Evolutionary conservation across 2,888 invertebrate genomes (phyloP).

Genomic region (Xylophagus ater): DNA sequence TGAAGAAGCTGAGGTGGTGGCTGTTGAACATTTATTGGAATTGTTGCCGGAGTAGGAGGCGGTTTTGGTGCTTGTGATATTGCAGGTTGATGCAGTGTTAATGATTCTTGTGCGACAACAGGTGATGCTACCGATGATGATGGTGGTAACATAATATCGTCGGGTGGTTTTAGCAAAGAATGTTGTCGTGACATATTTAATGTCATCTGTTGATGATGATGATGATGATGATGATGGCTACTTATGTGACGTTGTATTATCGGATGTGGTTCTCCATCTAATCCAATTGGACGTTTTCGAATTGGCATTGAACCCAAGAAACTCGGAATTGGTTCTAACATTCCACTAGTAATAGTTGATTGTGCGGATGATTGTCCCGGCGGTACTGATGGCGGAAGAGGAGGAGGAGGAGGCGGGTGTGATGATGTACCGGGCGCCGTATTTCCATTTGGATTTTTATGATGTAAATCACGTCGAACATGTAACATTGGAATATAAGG

Average conservation of each 20-base stretch:
- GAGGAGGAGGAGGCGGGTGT: slow-evolving; percentile 23
- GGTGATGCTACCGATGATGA: slow-evolving; percentile 18
- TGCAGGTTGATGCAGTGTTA: slow-evolving; percentile 27
- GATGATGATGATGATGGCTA: slow-evolving; percentile 15
- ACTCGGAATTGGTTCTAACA: slow-evolving; percentile 34
- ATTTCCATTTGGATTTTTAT: slow-evolving; percentile 35
- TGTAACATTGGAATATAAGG: slow-evolving; percentile 52
- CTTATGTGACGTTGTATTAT: slow-evolving; percentile 20
- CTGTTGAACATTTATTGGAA: no score
- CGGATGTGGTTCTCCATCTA: slow-evolving; percentile 26
- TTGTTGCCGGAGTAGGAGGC: no score
- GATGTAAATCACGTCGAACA: slow-evolving; percentile 64
- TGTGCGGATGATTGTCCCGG: slow-evolving; percentile 24
- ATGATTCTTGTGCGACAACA: slow-evolving; percentile 17
- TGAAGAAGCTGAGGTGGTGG: slow-evolving; percentile 25
- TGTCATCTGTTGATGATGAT: slow-evolving; percentile 15
- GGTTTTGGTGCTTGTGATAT: slow-evolving; percentile 25
- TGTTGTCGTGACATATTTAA: slow-evolving; percentile 34
- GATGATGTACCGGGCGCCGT: slow-evolving; percentile 26
- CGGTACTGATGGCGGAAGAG: slow-evolving; percentile 20
- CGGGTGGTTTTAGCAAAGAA: slow-evolving; percentile 18
- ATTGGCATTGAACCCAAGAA: slow-evolving; percentile 38
- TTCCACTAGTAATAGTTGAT: slow-evolving; percentile 34
- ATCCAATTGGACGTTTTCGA: slow-evolving; percentile 32
- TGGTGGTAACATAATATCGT: slow-evolving; percentile 18